Conservation (phyloP, 2,113 vertebrate genomes). For the Trinectes maculatus region DNA sequence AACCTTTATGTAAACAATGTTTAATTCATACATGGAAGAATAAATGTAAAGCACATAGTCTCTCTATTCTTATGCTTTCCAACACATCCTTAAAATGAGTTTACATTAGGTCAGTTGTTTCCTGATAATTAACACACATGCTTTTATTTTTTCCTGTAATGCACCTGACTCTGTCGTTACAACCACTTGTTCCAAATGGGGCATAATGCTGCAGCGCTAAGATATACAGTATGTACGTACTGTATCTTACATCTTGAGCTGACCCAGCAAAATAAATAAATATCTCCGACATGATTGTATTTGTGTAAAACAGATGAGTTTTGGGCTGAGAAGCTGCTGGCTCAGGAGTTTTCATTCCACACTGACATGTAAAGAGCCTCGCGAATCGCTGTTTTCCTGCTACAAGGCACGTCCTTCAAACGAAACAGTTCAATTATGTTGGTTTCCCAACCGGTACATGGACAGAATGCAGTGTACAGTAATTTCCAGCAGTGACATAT, state of each 20-base stretch:
- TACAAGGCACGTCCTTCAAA: constrained; percentile 2
- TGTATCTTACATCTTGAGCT: constrained; percentile 2
- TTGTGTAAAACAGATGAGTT: constrained; percentile 16
- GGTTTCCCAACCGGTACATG: neutral
- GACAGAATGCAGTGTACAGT: neutral
- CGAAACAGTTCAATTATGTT: neutral
- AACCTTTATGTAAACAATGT: too few relatives aligned
- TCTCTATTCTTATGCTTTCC: too few relatives aligned
- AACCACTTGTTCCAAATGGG: neutral
- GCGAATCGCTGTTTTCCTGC: neutral
- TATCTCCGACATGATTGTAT: neutral
- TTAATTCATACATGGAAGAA: too few relatives aligned
- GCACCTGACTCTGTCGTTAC: neutral
- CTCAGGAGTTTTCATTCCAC: constrained; percentile 52
- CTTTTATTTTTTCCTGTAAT: neutral
- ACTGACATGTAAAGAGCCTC: neutral
- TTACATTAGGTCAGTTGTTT: too few relatives aligned
- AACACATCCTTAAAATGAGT: too few relatives aligned
- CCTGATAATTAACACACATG: neutral
- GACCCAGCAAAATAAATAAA: constrained; percentile 7
- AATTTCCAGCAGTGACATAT: neutral
- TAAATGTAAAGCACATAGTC: too few relatives aligned
- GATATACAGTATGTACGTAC: neutral
- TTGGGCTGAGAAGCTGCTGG: constrained; percentile 42
- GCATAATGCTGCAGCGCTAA: neutral